Percentiles rank a stretch among this genome's conserved stretches.
Evolutionary conservation across 2,797 vertebrate genomes (phyloP).

Genomic region (Cottoperca gobio): DNA sequence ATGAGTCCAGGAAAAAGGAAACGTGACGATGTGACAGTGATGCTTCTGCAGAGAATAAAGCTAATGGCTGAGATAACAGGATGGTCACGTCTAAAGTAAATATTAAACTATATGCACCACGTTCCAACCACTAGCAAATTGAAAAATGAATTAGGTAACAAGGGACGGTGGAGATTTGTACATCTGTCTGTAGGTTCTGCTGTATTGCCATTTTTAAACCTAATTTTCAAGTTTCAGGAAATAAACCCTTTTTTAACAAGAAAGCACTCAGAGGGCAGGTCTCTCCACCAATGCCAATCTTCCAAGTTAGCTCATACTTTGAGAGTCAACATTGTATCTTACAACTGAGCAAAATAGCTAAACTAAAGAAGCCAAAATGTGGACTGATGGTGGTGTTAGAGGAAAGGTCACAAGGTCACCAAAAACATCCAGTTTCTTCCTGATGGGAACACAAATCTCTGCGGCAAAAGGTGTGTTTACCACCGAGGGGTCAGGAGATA

Average conservation of each 20-base stretch:
- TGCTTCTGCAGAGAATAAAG: constrained; percentile 25
- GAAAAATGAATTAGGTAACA: constrained; percentile 12
- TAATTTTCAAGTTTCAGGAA: constrained; percentile 25
- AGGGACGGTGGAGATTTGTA: constrained; percentile 1
- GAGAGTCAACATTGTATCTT: constrained; percentile 2
- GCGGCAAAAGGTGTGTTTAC: background rate
- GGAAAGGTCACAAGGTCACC: background rate
- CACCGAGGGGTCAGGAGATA: constrained; percentile 5
- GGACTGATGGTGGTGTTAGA: constrained; percentile 4
- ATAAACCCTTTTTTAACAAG: constrained; percentile 6
- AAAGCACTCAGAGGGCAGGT: background rate
- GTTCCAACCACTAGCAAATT: constrained; percentile 7
- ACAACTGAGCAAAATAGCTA: background rate
- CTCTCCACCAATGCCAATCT: background rate
- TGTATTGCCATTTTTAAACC: background rate
- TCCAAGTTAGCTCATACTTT: background rate
- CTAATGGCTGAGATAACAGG: constrained; percentile 17
- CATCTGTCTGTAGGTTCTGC: background rate
- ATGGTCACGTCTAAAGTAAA: constrained; percentile 21
- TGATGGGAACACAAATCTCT: constrained; percentile 5
- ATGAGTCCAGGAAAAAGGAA: constrained; percentile 19
- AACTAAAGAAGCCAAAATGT: constrained; percentile 4
- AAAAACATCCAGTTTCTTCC: constrained; percentile 4
- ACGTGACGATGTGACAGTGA: background rate
- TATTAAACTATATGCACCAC: background rate